Evolutionary conservation across 2,113 vertebrate genomes (phyloP), one percentile per base, ranked within the genome.

Genomic region (Hydrochoerus hydrochaeris): DNA sequence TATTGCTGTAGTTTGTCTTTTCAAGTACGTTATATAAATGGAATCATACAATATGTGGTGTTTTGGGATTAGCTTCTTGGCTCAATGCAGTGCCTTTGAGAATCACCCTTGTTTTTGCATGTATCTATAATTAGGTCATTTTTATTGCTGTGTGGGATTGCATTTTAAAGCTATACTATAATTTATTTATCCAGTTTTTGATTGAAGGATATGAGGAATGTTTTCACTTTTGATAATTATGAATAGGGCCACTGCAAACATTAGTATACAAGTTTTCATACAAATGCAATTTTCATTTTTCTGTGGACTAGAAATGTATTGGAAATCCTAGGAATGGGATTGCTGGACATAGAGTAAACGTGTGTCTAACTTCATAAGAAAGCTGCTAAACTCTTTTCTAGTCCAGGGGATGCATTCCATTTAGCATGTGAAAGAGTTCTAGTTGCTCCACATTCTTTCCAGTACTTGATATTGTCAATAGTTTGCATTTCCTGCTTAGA

Each of bases 51-150:
- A 16, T 57, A 78, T 80, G 5, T 84, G 69, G 63, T 57, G 30
- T 90, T 96, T 92, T 62, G 28, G 41, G 82, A 83, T 87, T 96
- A 87, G 28, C 44, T 87, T 80, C 94, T 96, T 90, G n/a, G 90
- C 26, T 97, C 54, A 75, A 10, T 44, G 38, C 54, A 90, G 46
- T n/a, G 41, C 85, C 60, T 90, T 92, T 71, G 32, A 86, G 86
- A 89, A 41, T 95, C 52, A 90, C 26, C 69, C 81, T 92, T 78
- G 32, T 32, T 54, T 75, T 44, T 44, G 32, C 32, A 46, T 63
- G 8, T 30, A n/a, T 73, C 26, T 88, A 8, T 90, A 88, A 52
- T 88, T 77, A 87, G 46, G 63, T 62, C 28, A 57, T 87, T 90
- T 94, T 94, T 82, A 82, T 93, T 90, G 67, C 28, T 71, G 5